These are phyloP conservation scores for Trididemnum nubilum DNA, from an alignment of 23 tunicate genomes.

Conservation along the genomic window DNA sequence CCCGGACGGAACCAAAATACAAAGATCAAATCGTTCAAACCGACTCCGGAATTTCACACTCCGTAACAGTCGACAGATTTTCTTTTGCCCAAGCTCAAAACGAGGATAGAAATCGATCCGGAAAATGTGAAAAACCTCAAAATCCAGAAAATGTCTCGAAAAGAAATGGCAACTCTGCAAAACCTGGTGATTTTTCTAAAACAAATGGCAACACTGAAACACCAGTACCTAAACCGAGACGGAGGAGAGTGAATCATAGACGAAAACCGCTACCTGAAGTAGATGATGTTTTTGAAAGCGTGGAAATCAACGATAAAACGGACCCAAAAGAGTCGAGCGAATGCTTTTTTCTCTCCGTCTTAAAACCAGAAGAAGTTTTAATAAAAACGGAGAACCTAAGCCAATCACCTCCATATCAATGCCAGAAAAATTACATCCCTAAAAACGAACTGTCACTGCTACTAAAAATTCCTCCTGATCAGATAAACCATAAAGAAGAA, in stretches of 20 bases:
- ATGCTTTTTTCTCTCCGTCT: slow-evolving; percentile 45
- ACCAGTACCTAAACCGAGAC: background rate
- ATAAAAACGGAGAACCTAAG: background rate
- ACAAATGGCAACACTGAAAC: no score
- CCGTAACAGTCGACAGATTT: background rate
- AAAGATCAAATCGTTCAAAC: background rate
- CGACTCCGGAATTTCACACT: background rate
- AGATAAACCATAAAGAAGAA: background rate
- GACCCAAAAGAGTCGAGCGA: slow-evolving; percentile 20
- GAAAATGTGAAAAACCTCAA: no score
- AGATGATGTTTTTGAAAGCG: slow-evolving; percentile 28
- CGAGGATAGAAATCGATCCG: no score
- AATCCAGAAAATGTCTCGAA: no score
- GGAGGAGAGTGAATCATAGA: background rate
- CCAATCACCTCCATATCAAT: slow-evolving; percentile 15
- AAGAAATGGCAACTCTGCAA: no score
- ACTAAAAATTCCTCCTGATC: background rate
- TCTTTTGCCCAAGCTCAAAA: background rate
- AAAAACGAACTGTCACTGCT: slow-evolving; percentile 46
- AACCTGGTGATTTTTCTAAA: no score
- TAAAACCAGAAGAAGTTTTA: slow-evolving; percentile 21
- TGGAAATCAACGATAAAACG: background rate
- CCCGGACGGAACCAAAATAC: background rate
- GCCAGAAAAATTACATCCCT: slow-evolving; percentile 37
- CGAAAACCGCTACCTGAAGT: background rate